Evolutionary conservation across 2,113 vertebrate species (phyloP).

Genomic region (Garra rufa): DNA sequence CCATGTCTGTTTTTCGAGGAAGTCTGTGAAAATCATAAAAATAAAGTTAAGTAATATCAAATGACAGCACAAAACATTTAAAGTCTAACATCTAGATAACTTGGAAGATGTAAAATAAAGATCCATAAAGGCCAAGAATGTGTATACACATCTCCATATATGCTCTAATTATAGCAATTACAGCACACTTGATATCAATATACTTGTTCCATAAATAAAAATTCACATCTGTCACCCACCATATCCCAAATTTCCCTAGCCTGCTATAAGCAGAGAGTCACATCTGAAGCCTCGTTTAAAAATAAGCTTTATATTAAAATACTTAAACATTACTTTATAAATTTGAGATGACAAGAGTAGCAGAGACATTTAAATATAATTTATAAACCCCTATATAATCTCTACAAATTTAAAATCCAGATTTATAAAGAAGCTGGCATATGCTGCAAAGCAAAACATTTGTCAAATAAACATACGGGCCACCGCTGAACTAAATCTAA

Average conservation of each 20-base stretch:
- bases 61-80: neutral
- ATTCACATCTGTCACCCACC: no score
- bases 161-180: neutral
- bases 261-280: no score
- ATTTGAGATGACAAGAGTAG: no score
- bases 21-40: conserved; percentile 76
- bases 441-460: neutral
- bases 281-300: no score
- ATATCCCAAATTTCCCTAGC: no score
- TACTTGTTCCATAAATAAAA: no score
- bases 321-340: no score
- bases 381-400: neutral
- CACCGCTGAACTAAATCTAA: neutral
- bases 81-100: neutral
- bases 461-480: neutral
- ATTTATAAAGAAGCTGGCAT: neutral
- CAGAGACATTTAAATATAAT: neutral
- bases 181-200: neutral
- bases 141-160: neutral
- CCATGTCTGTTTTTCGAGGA: conserved; percentile 98
- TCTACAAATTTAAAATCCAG: neutral
- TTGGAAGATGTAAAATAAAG: neutral
- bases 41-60: neutral
- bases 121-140: neutral
- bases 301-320: no score